Evolutionary conservation across 1,140 invertebrate genomes (phyloP).

Genomic region (Papilio aristodemus): DNA sequence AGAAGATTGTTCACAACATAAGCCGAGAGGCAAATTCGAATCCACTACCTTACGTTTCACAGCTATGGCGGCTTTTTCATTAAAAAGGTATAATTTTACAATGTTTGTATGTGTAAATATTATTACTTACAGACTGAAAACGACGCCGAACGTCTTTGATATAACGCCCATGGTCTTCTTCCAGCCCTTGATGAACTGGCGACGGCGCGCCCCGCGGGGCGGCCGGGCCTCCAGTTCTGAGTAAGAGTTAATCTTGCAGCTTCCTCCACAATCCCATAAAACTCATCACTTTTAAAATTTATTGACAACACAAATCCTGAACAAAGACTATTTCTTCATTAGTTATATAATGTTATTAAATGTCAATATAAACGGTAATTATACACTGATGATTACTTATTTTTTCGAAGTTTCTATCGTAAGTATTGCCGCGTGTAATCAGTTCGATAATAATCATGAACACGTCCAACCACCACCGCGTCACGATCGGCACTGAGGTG

Average conservation of each 20-base stretch:
- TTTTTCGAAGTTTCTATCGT: constrained; percentile 5
- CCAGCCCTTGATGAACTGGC: constrained; percentile 76
- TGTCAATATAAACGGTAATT: background rate
- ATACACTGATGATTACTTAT: background rate
- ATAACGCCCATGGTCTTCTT: constrained; percentile 84
- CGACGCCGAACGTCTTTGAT: constrained; percentile 86
- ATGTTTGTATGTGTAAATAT: background rate
- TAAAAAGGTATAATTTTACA: too few relatives aligned
- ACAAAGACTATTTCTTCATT: background rate
- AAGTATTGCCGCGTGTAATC: constrained; percentile 6
- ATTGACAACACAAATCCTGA: background rate
- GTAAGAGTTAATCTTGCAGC: constrained; percentile 73
- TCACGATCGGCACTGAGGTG: constrained; percentile 14
- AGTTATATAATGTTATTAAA: background rate
- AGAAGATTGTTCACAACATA: too few relatives aligned
- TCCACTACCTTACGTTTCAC: background rate
- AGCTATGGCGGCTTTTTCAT: too few relatives aligned
- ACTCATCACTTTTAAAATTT: constrained; percentile 54
- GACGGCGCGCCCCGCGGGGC: constrained; percentile 69
- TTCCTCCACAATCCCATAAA: constrained; percentile 42
- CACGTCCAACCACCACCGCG: background rate
- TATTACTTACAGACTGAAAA: constrained; percentile 87
- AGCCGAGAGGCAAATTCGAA: background rate
- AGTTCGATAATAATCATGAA: background rate
- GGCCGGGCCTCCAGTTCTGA: constrained; percentile 61